Evolutionary conservation across 2,797 vertebrate species (phyloP).

Genomic region (Podarcis siculus): DNA sequence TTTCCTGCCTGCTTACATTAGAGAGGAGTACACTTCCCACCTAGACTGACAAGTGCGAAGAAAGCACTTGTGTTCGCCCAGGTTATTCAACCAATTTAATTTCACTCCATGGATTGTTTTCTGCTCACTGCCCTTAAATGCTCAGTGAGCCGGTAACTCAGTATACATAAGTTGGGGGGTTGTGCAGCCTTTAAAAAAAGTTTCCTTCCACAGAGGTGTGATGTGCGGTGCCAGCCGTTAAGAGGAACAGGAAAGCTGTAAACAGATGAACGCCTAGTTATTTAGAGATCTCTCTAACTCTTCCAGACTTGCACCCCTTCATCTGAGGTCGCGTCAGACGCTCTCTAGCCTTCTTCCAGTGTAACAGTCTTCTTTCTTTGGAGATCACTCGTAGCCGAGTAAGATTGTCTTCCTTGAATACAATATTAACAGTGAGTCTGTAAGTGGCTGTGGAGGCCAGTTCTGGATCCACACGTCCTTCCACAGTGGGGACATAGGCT

Average conservation of each 20-base stretch:
- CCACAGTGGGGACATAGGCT: no score
- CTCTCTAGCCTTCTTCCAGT: no score
- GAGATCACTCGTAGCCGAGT: no score
- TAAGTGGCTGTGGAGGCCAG: no score
- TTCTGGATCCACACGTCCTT: no score
- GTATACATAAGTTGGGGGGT: not conserved
- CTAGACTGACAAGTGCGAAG: slow-evolving; percentile 29
- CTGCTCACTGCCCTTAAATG: slow-evolving; percentile 18
- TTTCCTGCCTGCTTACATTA: slow-evolving; percentile 31
- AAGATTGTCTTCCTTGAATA: no score
- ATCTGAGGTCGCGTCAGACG: not conserved
- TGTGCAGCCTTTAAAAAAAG: not conserved
- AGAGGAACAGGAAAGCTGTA: not conserved
- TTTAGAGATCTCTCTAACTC: not conserved
- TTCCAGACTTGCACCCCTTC: not conserved
- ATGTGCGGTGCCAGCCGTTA: not conserved
- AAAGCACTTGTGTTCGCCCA: slow-evolving; percentile 35
- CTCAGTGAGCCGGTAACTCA: slow-evolving; percentile 33
- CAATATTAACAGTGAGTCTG: no score
- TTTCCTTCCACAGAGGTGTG: not conserved
- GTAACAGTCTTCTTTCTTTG: not conserved
- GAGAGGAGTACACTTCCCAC: slow-evolving; percentile 14
- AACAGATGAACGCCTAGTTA: not conserved
- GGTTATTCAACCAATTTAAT: slow-evolving; percentile 41
- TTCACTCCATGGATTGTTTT: slow-evolving; percentile 32